Base-by-base conservation (phyloP, 2,797 vertebrate species). In the Mergus octosetaceus region DNA sequence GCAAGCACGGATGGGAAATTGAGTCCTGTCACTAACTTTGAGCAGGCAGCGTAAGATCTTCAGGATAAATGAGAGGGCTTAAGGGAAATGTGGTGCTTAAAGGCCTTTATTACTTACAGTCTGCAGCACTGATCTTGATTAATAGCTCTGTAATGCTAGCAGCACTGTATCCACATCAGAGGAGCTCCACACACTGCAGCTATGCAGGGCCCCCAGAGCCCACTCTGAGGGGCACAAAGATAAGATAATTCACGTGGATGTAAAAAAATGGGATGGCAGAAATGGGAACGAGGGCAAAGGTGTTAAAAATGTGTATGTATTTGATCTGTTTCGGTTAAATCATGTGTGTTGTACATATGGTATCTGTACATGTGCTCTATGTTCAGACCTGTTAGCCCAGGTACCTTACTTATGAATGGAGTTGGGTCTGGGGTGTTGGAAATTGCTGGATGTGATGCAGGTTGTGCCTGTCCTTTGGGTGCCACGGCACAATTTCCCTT, bases 11-110 rank as follows among this genome's bases (percentile, higher is more conserved):
- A 77, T 56, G 49, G 57, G 78, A 94, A 83, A 54, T 54, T 57
- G 80, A 89, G 76, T 89, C 57, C 54, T 77, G 47, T 65, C 81
- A 54, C 84, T 92, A 65, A 80, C 81, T 89, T 90, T 65, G 72
- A 80, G 54, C 28, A 77, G 75, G 53, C 68, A 83, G 13, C 9
- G 6, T 62, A 65, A 90, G 49, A 75, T 90, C 61, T 71, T 38
- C 9, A 38, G 75, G 25, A 83, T 79, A 85, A 95, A 89, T 58
- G 58, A 72, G 75, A 75, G 87, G 25, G 57, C 69, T 77, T 90
- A 89, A 92, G 65, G 68, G 75, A 96, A 91, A 87, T 28, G 57
- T 71, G 2, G 2, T 85, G 24, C 51, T 80, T 83, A 51, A 92
- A 77, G 69, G 66, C 58, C 58, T 85, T 91, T 32, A 80, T 72